Percentiles rank a stretch among this genome's conserved stretches.
Conservation (phyloP, 1,140 invertebrate species). For the Drosophila sucinea region DNA sequence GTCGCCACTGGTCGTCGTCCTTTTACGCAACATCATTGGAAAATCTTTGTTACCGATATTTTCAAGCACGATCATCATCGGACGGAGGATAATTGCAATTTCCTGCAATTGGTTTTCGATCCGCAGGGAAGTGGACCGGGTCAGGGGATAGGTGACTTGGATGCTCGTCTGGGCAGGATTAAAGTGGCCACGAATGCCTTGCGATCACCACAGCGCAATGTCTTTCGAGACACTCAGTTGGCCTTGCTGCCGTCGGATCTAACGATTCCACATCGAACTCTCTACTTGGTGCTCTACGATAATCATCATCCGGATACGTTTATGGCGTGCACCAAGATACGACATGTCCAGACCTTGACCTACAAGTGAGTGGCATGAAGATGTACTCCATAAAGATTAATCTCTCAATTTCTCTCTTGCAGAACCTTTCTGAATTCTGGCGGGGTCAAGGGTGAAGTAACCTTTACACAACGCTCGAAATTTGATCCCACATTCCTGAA, state of each 20-base stretch:
- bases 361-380: slow-evolving; percentile 86
- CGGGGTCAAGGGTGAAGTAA: slow-evolving; percentile 92
- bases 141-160: slow-evolving; percentile 91
- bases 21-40: slow-evolving; percentile 89
- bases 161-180: slow-evolving; percentile 89
- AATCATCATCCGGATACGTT: slow-evolving; percentile 90
- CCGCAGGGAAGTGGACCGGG: slow-evolving; percentile 88
- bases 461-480: slow-evolving; percentile 91
- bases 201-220: slow-evolving; percentile 84
- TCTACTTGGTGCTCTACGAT: slow-evolving; percentile 94
- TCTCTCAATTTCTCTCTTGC: slow-evolving; percentile 57
- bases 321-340: slow-evolving; percentile 92
- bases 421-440: slow-evolving; percentile 90
- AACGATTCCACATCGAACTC: slow-evolving; percentile 88
- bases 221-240: slow-evolving; percentile 88
- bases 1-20: slow-evolving; percentile 2
- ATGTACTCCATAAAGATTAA: neutral
- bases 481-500: slow-evolving; percentile 93
- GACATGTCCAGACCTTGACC: slow-evolving; percentile 86
- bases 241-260: slow-evolving; percentile 87
- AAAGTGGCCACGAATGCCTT: slow-evolving; percentile 87
- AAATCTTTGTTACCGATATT: slow-evolving; percentile 95
- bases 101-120: slow-evolving; percentile 93
- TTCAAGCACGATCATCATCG: slow-evolving; percentile 90
- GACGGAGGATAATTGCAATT: slow-evolving; percentile 90